A percentile compares a stretch with the other conserved stretches of the same genome.
Evolutionary conservation across 2,113 vertebrate species (phyloP).

Genomic region (Spilogale gracilis): DNA sequence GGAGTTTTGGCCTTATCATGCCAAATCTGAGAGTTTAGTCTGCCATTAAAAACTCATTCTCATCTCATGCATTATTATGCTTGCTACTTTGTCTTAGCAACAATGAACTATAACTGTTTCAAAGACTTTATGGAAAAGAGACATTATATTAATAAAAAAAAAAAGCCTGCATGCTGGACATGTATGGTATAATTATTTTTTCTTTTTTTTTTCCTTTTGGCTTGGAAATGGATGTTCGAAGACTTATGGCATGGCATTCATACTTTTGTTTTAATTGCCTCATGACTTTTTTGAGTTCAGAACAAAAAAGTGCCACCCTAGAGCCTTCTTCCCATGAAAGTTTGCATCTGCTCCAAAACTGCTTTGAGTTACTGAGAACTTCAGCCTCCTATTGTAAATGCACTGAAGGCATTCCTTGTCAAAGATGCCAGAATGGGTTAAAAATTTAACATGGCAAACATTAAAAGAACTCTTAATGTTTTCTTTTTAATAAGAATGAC

Average conservation of each 20-base stretch:
- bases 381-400: conserved; percentile 91
- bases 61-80: conserved; percentile 98
- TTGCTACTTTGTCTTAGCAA: conserved; percentile 96
- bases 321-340: conserved; percentile 90
- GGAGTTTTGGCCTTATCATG: conserved; percentile 91
- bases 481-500: conserved; percentile 85
- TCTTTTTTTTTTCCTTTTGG: conserved; percentile 85
- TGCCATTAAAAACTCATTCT: conserved; percentile 93
- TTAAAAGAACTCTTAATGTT: conserved; percentile 86
- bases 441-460: conserved; percentile 87
- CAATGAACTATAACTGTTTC: conserved; percentile 94
- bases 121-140: conserved; percentile 93
- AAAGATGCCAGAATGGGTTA: conserved; percentile 91
- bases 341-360: conserved; percentile 92
- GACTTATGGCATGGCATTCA: conserved; percentile 98
- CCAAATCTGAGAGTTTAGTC: conserved; percentile 94
- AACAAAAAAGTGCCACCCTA: conserved; percentile 96
- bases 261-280: conserved; percentile 94
- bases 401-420: conserved; percentile 92
- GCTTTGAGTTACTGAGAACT: conserved; percentile 93
- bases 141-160: conserved; percentile 94
- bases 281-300: conserved; percentile 97
- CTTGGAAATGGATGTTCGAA: conserved; percentile 96
- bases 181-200: conserved; percentile 95
- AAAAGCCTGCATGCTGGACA: conserved; percentile 99